These are phyloP conservation scores for Neopipo cinnamomea DNA, from an alignment of 2,113 vertebrate genomes.

Conservation along the genomic window DNA sequence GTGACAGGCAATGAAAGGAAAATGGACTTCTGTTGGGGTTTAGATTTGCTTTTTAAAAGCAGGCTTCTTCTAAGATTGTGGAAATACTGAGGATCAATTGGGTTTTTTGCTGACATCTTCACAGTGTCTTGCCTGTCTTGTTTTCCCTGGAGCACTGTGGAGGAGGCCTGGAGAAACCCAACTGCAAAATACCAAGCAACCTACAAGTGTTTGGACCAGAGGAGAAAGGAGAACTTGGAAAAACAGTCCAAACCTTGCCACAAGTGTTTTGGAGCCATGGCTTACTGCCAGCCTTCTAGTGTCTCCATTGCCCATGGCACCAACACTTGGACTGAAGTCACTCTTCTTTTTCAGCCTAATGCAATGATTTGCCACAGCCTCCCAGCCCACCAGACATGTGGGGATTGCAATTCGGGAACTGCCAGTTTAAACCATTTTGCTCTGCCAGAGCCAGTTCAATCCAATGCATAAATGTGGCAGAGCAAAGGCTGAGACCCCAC, in stretches of 20 bases:
- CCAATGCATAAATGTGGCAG: background rate
- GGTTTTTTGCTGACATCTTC: background rate
- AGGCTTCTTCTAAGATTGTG: background rate
- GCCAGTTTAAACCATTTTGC: background rate
- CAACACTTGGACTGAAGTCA: background rate
- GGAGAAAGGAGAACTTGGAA: background rate
- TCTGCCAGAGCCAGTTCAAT: background rate
- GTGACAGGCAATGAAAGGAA: background rate
- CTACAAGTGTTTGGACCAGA: background rate
- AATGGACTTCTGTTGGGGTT: background rate
- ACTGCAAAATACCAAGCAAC: background rate
- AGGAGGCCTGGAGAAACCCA: background rate
- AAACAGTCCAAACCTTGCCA: background rate
- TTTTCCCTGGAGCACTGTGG: background rate
- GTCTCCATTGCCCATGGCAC: background rate
- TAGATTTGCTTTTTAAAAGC: background rate
- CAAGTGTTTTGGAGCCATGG: background rate
- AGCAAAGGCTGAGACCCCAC: background rate
- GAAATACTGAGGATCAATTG: background rate
- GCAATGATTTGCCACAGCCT: rapidly evolving
- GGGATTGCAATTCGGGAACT: background rate
- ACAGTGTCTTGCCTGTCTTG: background rate
- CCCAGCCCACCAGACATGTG: rapidly evolving
- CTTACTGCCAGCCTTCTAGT: background rate
- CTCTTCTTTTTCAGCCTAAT: background rate